Percentiles rank a stretch among this genome's conserved stretches.
These are phyloP conservation scores for Chiloscyllium plagiosum DNA, from an alignment of 2,113 vertebrate genomes.

Conservation along the genomic window DNA sequence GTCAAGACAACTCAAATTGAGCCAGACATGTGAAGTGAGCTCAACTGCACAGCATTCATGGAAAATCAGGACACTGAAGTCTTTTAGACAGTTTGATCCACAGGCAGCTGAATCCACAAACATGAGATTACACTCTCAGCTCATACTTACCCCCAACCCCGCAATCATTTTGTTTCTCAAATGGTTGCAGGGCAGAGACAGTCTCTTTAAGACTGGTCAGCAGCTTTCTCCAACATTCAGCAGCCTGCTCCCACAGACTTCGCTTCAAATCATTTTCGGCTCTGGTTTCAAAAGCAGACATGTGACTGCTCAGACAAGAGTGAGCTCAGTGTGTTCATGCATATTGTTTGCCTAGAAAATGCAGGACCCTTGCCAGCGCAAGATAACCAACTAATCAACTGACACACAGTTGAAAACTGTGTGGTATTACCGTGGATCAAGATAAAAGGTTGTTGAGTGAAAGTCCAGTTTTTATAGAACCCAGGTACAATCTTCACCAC, in stretches of 20 bases:
- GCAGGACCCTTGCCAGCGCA: not conserved
- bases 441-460: not conserved
- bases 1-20: not conserved
- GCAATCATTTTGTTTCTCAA: not conserved
- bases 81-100: not conserved
- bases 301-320: not conserved
- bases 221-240: not conserved
- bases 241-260: not conserved
- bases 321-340: not conserved
- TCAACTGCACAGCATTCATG: not conserved
- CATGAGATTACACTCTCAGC: not conserved
- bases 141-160: not conserved
- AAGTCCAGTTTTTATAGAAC: not conserved
- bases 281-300: not conserved
- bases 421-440: not conserved
- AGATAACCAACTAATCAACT: no score
- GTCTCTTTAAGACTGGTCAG: not conserved
- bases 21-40: not conserved
- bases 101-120: constrained; percentile 7
- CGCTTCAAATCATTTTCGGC: not conserved
- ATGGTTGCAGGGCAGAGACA: not conserved
- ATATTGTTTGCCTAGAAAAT: not conserved
- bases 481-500: not conserved
- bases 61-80: not conserved
- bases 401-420: not conserved